Base-by-base conservation (phyloP, 2,888 invertebrate genomes). In the Caenorhabditis drosophilae region DNA sequence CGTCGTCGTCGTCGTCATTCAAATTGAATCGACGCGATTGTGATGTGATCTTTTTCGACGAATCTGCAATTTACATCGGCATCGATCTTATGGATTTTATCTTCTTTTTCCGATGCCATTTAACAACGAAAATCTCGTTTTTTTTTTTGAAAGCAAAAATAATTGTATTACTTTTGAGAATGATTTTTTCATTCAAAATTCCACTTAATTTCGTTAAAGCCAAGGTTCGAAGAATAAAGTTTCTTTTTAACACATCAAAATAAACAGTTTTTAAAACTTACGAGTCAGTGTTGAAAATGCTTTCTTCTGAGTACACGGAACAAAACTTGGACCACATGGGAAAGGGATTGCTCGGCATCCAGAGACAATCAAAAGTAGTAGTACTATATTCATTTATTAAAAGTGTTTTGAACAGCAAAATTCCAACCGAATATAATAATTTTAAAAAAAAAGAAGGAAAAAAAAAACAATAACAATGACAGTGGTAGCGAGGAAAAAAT, bases 281-380 rank as follows among this genome's bases (percentile, higher is more conserved):
- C 64, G 59, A 2, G 52, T 47, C 12, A 56, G n/a, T 31, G 48
- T 57, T n/a, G 58, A 60, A 22, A 61, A 58, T 11, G 59, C 62
- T 44, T 49, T 40, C 40, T 64, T 69, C 26, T 57, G 58, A 16
- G 61, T 58, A 49, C 80, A 80, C 7, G 78, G 78, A 22, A 76
- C 66, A 42, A 80, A 80, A 47, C 79, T 79, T 6, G 72, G 67
- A 18, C 80, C 80, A 55, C 80, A 80, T 9, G 79, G 79, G 56
- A 78, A 79, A 22, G 76, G 44, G 49, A 45, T 53, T 44, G 57
- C 56, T n/a, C n/a, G n/a, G n/a, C 47, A 63, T 49, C 18, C 11
- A 42, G 22, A 11, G 12, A 7, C 22, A 42, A n/a, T 36, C 15
- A 15, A 23, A 42, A 42, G 23, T 23, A 40, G 20, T 18, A 18